These are phyloP conservation scores for Octomys mimax DNA, from an alignment of 2,797 vertebrate species.

Conservation along the genomic window DNA sequence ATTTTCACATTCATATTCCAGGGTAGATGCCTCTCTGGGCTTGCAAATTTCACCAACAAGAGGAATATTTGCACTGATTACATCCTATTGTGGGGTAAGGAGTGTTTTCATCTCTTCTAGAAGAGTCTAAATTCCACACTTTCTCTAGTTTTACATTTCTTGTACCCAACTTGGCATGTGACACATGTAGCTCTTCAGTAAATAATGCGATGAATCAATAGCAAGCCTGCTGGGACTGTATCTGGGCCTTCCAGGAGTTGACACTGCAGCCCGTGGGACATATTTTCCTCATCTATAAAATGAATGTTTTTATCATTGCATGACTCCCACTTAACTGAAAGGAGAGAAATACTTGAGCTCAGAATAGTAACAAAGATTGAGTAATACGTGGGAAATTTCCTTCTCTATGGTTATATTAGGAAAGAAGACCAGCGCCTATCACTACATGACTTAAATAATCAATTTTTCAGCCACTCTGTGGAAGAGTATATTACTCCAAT, in stretches of 20 bases:
- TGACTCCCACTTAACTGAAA: neutral
- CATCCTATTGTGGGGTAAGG: neutral
- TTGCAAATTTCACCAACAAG: slow-evolving; percentile 5
- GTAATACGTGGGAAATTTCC: neutral
- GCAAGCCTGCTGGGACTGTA: neutral
- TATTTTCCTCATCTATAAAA: slow-evolving; percentile 15
- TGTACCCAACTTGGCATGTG: neutral
- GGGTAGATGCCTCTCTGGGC: neutral
- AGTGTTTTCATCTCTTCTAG: slow-evolving; percentile 20
- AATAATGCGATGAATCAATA: neutral
- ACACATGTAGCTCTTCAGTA: neutral
- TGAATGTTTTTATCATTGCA: neutral
- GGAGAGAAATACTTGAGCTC: neutral
- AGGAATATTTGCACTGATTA: slow-evolving; percentile 18
- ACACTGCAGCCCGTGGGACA: neutral
- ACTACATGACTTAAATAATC: neutral
- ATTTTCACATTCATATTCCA: slow-evolving; percentile 46
- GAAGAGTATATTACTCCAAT: neutral
- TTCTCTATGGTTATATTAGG: neutral
- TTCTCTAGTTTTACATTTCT: slow-evolving; percentile 33
- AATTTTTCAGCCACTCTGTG: neutral
- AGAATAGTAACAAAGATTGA: neutral
- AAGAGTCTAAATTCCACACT: neutral
- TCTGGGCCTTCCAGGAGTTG: neutral
- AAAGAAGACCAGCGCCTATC: neutral